These are phyloP conservation scores for Vicugna pacos DNA, from an alignment of 2,113 vertebrate species.

Conservation along the genomic window DNA sequence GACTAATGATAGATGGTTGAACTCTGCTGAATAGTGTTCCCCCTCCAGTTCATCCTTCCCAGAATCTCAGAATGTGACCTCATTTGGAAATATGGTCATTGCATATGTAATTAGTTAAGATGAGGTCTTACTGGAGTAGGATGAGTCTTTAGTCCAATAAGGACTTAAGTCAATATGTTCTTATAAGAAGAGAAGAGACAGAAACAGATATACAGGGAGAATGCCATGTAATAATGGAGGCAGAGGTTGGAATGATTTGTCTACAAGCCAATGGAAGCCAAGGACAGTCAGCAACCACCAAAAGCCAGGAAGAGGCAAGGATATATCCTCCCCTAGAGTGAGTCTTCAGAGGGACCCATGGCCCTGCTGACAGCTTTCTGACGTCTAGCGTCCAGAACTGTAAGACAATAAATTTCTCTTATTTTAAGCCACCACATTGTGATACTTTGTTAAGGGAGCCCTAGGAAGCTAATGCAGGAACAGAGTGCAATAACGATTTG, in stretches of 20 bases:
- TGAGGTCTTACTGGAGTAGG: background rate
- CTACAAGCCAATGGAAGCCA: background rate
- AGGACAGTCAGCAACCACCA: background rate
- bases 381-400: background rate
- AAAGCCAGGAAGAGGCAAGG: background rate
- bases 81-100: background rate
- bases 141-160: background rate
- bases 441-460: background rate
- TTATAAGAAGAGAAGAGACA: background rate
- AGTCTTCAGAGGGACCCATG: background rate
- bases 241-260: background rate
- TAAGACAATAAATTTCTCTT: background rate
- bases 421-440: background rate
- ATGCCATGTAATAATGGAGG: background rate
- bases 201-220: background rate
- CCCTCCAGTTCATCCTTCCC: background rate
- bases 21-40: background rate
- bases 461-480: background rate
- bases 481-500: background rate
- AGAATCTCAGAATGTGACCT: background rate
- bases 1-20: background rate
- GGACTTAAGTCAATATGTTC: background rate
- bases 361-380: background rate
- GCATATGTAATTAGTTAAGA: background rate
- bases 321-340: background rate